Percentiles rank a stretch among this genome's conserved stretches.
These are phyloP conservation scores for Zele albiditarsus DNA, from an alignment of 2,888 invertebrate genomes.

Conservation along the genomic window DNA sequence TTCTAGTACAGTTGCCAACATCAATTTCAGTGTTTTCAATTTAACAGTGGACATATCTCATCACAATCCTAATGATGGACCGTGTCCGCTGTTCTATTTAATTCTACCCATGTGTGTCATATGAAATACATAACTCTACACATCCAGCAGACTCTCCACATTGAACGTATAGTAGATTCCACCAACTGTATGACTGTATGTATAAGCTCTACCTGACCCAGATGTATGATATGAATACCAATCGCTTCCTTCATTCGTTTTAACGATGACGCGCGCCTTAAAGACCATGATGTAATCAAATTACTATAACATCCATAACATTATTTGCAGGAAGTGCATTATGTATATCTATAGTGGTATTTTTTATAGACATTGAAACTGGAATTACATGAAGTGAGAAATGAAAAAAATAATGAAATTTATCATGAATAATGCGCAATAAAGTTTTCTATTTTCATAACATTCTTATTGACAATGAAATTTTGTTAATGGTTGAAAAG, in stretches of 20 bases:
- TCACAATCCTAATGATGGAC: conserved; percentile 11
- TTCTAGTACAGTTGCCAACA: not conserved
- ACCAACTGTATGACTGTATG: conserved; percentile 15
- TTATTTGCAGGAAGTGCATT: conserved; percentile 47
- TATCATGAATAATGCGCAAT: not conserved
- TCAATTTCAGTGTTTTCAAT: conserved; percentile 22
- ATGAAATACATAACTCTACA: not conserved
- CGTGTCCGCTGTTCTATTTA: conserved; percentile 4
- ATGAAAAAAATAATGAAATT: not conserved
- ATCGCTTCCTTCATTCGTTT: conserved; percentile 56
- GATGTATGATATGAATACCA: conserved; percentile 57
- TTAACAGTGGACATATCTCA: not conserved
- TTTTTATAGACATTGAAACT: not conserved
- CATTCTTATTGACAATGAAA: not conserved
- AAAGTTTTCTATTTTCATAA: not conserved
- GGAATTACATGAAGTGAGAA: conserved; percentile 9
- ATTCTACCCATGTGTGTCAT: conserved; percentile 1
- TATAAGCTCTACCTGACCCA: conserved; percentile 55
- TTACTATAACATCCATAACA: conserved; percentile 48
- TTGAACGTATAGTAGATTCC: not conserved
- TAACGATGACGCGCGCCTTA: conserved; percentile 52
- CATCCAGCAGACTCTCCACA: not conserved
- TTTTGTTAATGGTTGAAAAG: not conserved
- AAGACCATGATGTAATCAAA: conserved; percentile 53
- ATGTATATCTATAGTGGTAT: conserved; percentile 10